Percentiles rank a stretch among this genome's conserved stretches.
phyloP scores from a whole-genome alignment of 1,140 invertebrate genomes.

The Marisa cornuarietis region DNA sequence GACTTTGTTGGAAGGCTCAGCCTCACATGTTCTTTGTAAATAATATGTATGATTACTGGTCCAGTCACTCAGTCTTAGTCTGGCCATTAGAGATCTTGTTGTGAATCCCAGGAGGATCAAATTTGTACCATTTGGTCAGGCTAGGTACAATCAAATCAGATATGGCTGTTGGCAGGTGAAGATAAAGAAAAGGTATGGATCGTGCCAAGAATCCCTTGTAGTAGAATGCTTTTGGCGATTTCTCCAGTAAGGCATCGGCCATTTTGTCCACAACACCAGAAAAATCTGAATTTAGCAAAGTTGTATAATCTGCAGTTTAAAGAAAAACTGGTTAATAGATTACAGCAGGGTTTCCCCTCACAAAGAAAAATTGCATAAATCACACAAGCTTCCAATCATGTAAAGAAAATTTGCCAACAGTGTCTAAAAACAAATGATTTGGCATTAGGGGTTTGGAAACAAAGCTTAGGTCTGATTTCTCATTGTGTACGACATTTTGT shows the following conservation, averaged over 20 bases:
- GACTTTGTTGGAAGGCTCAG: too few relatives aligned
- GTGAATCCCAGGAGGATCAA: conserved; percentile 33
- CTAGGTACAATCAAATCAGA: conserved; percentile 41
- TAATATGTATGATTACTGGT: too few relatives aligned
- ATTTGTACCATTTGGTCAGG: conserved; percentile 50
- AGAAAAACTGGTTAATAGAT: background rate
- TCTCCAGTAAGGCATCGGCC: conserved; percentile 43
- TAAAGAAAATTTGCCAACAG: too few relatives aligned
- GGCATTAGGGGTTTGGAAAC: too few relatives aligned
- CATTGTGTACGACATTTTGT: too few relatives aligned
- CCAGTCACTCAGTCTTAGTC: too few relatives aligned
- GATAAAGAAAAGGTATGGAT: conserved; percentile 50
- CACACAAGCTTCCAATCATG: too few relatives aligned
- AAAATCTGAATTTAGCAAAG: conserved; percentile 46
- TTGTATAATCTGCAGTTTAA: conserved; percentile 29
- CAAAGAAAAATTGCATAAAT: too few relatives aligned
- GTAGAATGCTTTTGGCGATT: conserved; percentile 45
- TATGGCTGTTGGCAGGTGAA: conserved; percentile 46
- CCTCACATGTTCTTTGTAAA: too few relatives aligned
- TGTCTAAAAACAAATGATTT: too few relatives aligned
- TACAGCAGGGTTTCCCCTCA: background rate
- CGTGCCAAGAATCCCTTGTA: conserved; percentile 55
- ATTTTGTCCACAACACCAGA: conserved; percentile 48
- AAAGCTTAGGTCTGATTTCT: too few relatives aligned
- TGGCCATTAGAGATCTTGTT: background rate